Percentiles rank a stretch among this genome's conserved stretches.
These are phyloP conservation scores for Poeciliopsis presidionis DNA, from an alignment of 2,797 vertebrate genomes.

Conservation along the genomic window DNA sequence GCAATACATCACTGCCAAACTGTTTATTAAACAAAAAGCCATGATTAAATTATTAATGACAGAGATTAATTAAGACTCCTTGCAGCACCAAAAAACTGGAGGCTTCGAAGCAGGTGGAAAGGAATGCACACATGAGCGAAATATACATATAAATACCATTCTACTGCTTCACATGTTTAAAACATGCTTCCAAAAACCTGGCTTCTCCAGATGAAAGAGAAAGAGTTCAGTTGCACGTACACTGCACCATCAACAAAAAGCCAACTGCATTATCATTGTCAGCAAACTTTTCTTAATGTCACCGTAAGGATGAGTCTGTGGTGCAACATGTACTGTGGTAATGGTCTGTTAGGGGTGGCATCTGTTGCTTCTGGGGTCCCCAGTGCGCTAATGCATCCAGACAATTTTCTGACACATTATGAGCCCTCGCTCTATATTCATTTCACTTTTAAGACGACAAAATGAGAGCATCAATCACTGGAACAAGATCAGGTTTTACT, in stretches of 20 bases:
- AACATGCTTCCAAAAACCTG: neutral
- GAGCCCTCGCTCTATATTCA: slow-evolving; percentile 1
- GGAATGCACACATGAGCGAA: neutral
- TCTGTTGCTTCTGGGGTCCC: slow-evolving; percentile 48
- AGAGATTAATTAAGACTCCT: slow-evolving; percentile 79
- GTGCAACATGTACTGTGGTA: slow-evolving; percentile 43
- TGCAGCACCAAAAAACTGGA: slow-evolving; percentile 25
- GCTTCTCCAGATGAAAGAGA: neutral
- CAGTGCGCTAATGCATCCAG: neutral
- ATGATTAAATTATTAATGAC: slow-evolving; percentile 83
- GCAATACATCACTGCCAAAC: slow-evolving; percentile 82
- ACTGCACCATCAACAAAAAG: slow-evolving; percentile 33
- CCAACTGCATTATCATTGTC: slow-evolving; percentile 54
- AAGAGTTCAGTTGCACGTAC: slow-evolving; percentile 9
- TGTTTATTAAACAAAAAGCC: slow-evolving; percentile 84
- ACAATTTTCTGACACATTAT: slow-evolving; percentile 14
- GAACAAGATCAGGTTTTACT: neutral
- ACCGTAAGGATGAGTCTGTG: slow-evolving; percentile 62
- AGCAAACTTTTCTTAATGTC: slow-evolving; percentile 68
- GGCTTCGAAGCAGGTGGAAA: neutral
- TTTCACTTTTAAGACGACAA: neutral
- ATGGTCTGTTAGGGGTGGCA: slow-evolving; percentile 58
- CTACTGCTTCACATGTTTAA: slow-evolving; percentile 27
- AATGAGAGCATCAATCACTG: neutral
- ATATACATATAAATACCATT: slow-evolving; percentile 30